These are phyloP conservation scores for Turnix velox DNA, from an alignment of 2,113 vertebrate genomes.

Conservation along the genomic window DNA sequence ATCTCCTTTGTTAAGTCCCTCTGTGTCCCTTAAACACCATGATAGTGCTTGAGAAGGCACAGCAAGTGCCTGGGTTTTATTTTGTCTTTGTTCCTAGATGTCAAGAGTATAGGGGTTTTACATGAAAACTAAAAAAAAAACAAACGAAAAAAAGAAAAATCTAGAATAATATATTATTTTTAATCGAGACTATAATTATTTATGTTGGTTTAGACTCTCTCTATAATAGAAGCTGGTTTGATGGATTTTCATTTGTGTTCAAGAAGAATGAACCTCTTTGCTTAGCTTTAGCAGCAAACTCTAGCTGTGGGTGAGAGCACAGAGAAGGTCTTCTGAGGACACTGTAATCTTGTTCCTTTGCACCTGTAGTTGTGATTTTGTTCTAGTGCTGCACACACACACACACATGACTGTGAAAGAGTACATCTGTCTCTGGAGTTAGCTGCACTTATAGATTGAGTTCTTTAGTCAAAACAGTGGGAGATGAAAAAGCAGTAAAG, in stretches of 20 bases:
- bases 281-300: background rate
- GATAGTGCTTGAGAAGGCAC: conserved; percentile 53
- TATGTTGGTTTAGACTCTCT: conserved; percentile 57
- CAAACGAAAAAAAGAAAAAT: conserved; percentile 30
- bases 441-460: background rate
- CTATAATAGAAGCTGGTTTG: conserved; percentile 19
- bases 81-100: conserved; percentile 66
- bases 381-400: background rate
- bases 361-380: conserved; percentile 5
- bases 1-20: conserved; percentile 11
- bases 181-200: conserved; percentile 68
- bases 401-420: conserved; percentile 12
- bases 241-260: background rate
- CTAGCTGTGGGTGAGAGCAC: background rate
- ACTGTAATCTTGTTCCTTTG: background rate
- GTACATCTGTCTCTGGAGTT: conserved; percentile 6
- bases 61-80: conserved; percentile 56
- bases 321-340: background rate
- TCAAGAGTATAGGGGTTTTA: conserved; percentile 59
- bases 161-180: conserved; percentile 72
- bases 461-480: background rate
- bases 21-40: conserved; percentile 46
- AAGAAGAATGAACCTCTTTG: conserved; percentile 8
- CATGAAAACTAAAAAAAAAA: conserved; percentile 59
- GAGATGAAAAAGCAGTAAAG: background rate